phyloP scores from a whole-genome alignment of 2,113 vertebrate genomes.

The Chionis minor region DNA sequence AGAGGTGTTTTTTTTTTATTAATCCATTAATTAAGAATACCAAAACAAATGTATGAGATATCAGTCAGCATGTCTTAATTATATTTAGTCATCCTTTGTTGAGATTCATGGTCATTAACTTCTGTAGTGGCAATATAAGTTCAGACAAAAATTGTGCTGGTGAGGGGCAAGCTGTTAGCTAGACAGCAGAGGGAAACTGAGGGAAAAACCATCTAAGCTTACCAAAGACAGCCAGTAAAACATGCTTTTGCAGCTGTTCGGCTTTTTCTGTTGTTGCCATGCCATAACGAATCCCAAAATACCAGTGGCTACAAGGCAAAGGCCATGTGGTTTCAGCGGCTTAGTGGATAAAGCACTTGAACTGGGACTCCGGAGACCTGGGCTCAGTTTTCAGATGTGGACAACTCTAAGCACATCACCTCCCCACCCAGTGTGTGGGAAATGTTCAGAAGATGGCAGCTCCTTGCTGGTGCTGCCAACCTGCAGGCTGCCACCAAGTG shows the following conservation, averaged over 20 bases:
- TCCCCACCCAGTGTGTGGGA: neutral
- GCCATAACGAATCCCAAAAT: neutral
- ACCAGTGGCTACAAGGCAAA: neutral
- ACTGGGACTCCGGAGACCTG: neutral
- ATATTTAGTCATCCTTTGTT: neutral
- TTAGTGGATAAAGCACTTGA: neutral
- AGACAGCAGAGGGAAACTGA: neutral
- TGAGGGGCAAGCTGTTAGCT: neutral
- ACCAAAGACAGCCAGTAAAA: neutral
- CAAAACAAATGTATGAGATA: neutral
- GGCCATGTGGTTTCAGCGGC: neutral
- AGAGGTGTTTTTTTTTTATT: neutral
- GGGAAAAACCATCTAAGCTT: neutral
- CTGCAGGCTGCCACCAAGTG: neutral
- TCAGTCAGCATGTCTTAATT: constrained; percentile 38
- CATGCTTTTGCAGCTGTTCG: neutral
- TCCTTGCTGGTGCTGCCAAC: neutral
- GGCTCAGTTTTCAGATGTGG: neutral
- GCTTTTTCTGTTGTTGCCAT: neutral
- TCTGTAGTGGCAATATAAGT: neutral
- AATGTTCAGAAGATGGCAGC: rapidly evolving
- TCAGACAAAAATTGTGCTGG: neutral
- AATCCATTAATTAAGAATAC: constrained; percentile 3
- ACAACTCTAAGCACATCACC: neutral
- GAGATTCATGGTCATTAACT: neutral